Base-by-base conservation (phyloP, 92 coral and sea anemone genomes). In the Heteractis magnifica region DNA sequence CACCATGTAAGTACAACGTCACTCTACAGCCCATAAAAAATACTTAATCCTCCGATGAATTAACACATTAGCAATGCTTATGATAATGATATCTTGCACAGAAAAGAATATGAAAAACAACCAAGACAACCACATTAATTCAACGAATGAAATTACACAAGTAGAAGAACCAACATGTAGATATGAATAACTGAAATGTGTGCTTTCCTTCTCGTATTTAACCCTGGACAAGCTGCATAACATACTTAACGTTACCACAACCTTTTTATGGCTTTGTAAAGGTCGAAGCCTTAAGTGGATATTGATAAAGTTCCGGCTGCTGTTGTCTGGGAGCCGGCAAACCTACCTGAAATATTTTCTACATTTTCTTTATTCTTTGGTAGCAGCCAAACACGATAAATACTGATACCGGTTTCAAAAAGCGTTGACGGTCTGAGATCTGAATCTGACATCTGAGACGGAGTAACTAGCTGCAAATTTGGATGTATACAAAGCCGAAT, bases 21-120 rank as follows among this genome's bases (percentile, higher is more conserved):
- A 68, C 73, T 68, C 73, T 48, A 68, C 73, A 68, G 73, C 73
- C 50, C 73, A 68, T 68, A 68, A 68, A 23, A 23, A 21, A 21
- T 13, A 10, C 13, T 26, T 68, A 68, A 68, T 9, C 73, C 73
- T 26, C 26, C 73, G 26, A 68, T 68, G 73, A 68, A 50, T 68
- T 68, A 23, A 68, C 73, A 68, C 73, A 68, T 68, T 68, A 68
- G 23, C 73, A 68, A 68, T 21, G 21, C 73, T 68, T 10, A 68
- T 68, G 10, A 68, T 1, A 18, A 68, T 23, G 73, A 68, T 68
- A 26, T 68, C 44, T 68, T 20, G 3, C 49, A 26, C 48, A 23
- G 26, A 68, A 68, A 68, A 4, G 15, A 11, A 68, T 13, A 68
- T 23, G 73, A 68, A 68, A 68, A 68, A 68, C 73, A 68, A 68